Percentiles rank a stretch among this genome's conserved stretches.
phyloP scores from a whole-genome alignment of 2,797 vertebrate species.

The Poeciliopsis presidionis region DNA sequence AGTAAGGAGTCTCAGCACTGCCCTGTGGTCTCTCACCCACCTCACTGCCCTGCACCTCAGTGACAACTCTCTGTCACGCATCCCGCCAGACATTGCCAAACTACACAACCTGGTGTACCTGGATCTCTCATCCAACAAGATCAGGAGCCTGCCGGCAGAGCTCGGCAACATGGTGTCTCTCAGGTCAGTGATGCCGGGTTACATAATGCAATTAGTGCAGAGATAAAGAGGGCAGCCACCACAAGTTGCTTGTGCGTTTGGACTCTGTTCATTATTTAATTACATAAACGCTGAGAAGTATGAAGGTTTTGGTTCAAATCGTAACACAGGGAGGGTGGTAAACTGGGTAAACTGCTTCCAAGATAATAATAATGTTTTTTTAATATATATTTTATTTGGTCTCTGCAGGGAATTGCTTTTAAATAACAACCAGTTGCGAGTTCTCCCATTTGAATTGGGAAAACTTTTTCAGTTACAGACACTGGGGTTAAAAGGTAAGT shows the following conservation, averaged over 20 bases:
- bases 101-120: constrained; percentile 98
- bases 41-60: constrained; percentile 98
- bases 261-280: not conserved
- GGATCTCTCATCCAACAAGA: constrained; percentile 99
- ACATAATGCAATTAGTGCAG: not conserved
- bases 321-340: not conserved
- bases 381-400: constrained; percentile 32
- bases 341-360: constrained; percentile 11
- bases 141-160: constrained; percentile 97
- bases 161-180: constrained; percentile 99
- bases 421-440: constrained; percentile 99
- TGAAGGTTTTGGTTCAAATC: not conserved
- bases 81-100: constrained; percentile 99
- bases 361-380: not conserved
- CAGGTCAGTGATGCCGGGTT: constrained; percentile 82
- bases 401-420: constrained; percentile 98
- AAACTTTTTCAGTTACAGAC: constrained; percentile 99
- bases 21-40: constrained; percentile 96
- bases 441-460: constrained; percentile 99
- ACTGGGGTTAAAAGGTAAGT: constrained; percentile 98
- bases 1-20: constrained; percentile 95
- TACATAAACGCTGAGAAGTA: not conserved
- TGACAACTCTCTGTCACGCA: constrained; percentile 97
- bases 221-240: not conserved
- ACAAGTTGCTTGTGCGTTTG: not conserved